A percentile compares a stretch with the other conserved stretches of the same genome.
These are phyloP conservation scores for Pseudococcus viburni DNA, from an alignment of 2,888 invertebrate species.

Conservation along the genomic window DNA sequence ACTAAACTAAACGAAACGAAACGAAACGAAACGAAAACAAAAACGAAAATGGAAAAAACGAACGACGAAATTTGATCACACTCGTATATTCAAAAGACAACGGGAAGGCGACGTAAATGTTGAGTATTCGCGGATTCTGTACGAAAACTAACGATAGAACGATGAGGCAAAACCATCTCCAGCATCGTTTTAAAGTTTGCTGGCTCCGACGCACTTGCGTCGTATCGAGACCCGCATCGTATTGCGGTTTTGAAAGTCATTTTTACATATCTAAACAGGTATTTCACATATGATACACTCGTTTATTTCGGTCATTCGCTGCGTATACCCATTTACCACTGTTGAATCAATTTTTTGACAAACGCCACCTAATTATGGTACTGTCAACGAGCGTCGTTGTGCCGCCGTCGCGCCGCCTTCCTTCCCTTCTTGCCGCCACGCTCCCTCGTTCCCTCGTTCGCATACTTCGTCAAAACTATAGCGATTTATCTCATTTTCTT, in stretches of 20 bases:
- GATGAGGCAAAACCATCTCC: slow-evolving; percentile 64
- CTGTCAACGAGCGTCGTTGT: not conserved
- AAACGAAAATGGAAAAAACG: not conserved
- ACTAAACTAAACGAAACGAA: not conserved
- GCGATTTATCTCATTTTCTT: not conserved
- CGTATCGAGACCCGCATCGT: slow-evolving; percentile 63
- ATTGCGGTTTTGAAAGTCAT: slow-evolving; percentile 61
- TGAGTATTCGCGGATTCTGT: slow-evolving; percentile 59
- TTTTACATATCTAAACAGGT: slow-evolving; percentile 61
- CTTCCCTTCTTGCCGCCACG: not conserved
- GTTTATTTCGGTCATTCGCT: slow-evolving; percentile 37
- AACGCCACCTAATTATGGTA: slow-evolving; percentile 14
- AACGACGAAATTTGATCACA: slow-evolving; percentile 26
- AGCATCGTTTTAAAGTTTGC: slow-evolving; percentile 63
- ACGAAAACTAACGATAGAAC: slow-evolving; percentile 61
- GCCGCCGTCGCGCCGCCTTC: not conserved
- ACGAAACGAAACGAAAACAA: not conserved
- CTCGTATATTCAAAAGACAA: not conserved
- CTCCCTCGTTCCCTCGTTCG: not conserved
- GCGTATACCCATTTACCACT: slow-evolving; percentile 19
- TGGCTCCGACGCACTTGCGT: slow-evolving; percentile 66
- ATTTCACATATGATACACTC: slow-evolving; percentile 50
- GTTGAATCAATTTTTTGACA: slow-evolving; percentile 14
- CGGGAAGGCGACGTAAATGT: slow-evolving; percentile 10
- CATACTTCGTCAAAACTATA: not conserved